Conservation (phyloP, 2,113 vertebrate species). For the Proterorhinus semilunaris region DNA sequence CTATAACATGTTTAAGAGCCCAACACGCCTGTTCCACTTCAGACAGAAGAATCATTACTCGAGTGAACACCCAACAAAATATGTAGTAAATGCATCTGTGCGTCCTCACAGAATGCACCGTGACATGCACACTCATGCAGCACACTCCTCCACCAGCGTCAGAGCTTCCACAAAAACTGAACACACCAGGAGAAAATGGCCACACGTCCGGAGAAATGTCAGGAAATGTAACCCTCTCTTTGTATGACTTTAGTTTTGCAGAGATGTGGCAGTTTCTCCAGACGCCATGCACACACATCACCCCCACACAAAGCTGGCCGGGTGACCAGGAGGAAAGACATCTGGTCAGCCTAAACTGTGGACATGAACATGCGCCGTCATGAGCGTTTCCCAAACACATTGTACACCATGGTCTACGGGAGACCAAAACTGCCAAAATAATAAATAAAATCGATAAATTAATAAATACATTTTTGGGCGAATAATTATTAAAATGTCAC, state of each 20-base stretch:
- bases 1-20: too few relatives aligned
- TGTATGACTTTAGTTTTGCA: not conserved
- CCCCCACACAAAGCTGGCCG: too few relatives aligned
- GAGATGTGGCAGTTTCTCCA: constrained; percentile 12
- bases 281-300: constrained; percentile 30
- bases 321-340: not conserved
- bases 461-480: too few relatives aligned
- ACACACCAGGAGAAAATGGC: not conserved
- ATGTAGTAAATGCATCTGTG: not conserved
- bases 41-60: not conserved
- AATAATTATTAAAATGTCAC: too few relatives aligned
- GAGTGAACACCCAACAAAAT: not conserved
- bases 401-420: too few relatives aligned
- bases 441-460: too few relatives aligned
- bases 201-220: not conserved
- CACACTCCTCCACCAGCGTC: constrained; percentile 24
- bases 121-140: constrained; percentile 44
- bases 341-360: not conserved
- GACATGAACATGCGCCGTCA: not conserved
- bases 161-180: not conserved
- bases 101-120: constrained; percentile 8
- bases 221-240: not conserved
- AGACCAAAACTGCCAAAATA: too few relatives aligned
- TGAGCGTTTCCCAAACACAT: not conserved
- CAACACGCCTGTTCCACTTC: too few relatives aligned